Evolutionary conservation across 2,113 vertebrate species (phyloP).

Genomic region (Poeciliopsis prolifica): DNA sequence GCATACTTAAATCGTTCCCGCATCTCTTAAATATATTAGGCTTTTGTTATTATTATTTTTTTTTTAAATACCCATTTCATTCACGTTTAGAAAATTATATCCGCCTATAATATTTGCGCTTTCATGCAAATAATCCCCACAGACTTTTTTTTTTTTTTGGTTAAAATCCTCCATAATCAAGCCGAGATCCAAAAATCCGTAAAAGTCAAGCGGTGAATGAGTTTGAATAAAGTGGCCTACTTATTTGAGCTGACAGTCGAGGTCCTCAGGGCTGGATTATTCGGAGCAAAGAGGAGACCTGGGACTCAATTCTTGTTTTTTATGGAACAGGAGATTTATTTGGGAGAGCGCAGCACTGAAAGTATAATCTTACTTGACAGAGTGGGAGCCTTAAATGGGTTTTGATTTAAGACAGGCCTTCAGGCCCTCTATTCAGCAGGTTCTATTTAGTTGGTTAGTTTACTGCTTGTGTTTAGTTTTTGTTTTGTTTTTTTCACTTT

Average conservation of each 20-base stretch:
- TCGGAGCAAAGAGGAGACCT: not conserved
- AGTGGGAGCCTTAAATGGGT: not conserved
- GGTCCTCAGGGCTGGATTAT: conserved; percentile 19
- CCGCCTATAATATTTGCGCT: not conserved
- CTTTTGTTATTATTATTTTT: too few species aligned
- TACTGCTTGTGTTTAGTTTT: not conserved
- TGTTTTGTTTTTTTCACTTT: not conserved
- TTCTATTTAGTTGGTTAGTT: not conserved
- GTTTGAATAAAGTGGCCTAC: conserved; percentile 4
- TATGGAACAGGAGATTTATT: conserved; percentile 1
- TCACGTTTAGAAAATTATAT: not conserved
- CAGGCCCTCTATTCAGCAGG: not conserved
- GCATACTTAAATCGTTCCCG: too few species aligned
- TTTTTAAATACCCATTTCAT: not conserved
- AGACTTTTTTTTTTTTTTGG: not conserved
- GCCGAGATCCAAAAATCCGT: not conserved
- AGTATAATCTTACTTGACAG: conserved; percentile 2
- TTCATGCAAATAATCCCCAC: not conserved
- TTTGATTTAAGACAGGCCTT: not conserved
- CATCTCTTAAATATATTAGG: too few species aligned
- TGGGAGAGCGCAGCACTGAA: not conserved
- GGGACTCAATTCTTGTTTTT: not conserved
- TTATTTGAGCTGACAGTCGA: conserved; percentile 16
- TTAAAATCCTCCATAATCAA: not conserved
- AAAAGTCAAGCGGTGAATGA: not conserved